Percentiles rank a stretch among this genome's conserved stretches.
Evolutionary conservation across 2,888 invertebrate species (phyloP).

Genomic region (Iphiclides podalirius): DNA sequence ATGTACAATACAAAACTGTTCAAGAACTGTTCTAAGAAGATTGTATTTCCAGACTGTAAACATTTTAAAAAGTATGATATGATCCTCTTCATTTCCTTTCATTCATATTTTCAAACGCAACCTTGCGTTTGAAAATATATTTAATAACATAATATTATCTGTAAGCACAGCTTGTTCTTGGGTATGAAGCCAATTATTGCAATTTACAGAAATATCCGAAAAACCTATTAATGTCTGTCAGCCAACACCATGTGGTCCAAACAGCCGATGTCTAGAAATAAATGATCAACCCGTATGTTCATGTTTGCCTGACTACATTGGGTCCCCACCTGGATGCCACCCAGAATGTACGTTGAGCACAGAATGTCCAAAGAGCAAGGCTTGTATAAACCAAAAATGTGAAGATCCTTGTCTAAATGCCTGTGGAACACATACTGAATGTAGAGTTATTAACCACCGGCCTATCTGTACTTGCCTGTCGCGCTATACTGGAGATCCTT

Average conservation of each 20-base stretch:
- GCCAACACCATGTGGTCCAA: conserved; percentile 87
- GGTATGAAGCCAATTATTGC: too few relatives aligned
- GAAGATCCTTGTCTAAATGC: conserved; percentile 86
- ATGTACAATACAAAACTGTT: too few relatives aligned
- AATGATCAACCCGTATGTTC: conserved; percentile 88
- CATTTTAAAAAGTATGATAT: too few relatives aligned
- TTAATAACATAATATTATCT: too few relatives aligned
- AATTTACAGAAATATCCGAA: conserved; percentile 46
- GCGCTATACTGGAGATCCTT: conserved; percentile 85
- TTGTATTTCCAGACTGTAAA: too few relatives aligned
- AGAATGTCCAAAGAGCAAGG: conserved; percentile 86
- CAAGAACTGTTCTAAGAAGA: too few relatives aligned
- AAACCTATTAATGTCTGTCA: conserved; percentile 79
- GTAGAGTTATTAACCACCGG: conserved; percentile 88
- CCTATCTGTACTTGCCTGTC: conserved; percentile 87
- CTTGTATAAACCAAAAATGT: conserved; percentile 89
- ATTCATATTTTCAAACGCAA: too few relatives aligned
- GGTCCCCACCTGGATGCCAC: conserved; percentile 86
- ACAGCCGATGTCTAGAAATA: conserved; percentile 86
- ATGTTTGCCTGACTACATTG: conserved; percentile 85
- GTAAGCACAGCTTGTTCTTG: too few relatives aligned
- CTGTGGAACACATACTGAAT: conserved; percentile 85
- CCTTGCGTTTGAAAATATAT: too few relatives aligned
- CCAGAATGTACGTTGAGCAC: conserved; percentile 89
- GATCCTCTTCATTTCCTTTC: too few relatives aligned